A percentile compares a stretch with the other conserved stretches of the same genome.
Evolutionary conservation across 2,888 invertebrate genomes (phyloP).

Genomic region (Hydrotaea cyrtoneurina): DNA sequence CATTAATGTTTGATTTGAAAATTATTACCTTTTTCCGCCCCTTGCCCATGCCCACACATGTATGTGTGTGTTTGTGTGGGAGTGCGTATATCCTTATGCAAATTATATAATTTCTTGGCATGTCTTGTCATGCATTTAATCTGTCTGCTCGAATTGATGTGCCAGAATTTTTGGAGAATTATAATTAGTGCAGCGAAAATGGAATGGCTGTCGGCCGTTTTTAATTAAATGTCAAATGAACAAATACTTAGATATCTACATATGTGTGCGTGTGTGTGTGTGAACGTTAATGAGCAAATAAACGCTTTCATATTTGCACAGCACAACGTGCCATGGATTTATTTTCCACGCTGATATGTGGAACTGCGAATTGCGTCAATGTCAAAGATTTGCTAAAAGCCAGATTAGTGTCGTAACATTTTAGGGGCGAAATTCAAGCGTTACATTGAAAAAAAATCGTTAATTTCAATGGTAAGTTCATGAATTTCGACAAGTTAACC

Average conservation of each 20-base stretch:
- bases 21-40: neutral
- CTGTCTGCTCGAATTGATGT: neutral
- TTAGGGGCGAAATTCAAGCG: no score
- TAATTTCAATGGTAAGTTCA: no score
- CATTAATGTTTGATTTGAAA: slow-evolving; percentile 29
- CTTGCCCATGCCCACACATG: no score
- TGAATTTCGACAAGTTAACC: no score
- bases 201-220: neutral
- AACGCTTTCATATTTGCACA: neutral
- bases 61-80: no score
- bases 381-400: no score
- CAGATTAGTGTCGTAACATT: no score
- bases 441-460: no score
- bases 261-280: no score
- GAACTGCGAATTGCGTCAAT: neutral
- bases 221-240: neutral
- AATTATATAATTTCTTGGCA: neutral
- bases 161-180: no score
- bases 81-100: no score
- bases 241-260: no score
- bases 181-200: neutral
- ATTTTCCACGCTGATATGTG: neutral
- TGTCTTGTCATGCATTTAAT: neutral
- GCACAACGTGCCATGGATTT: neutral
- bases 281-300: neutral